A percentile compares a stretch with the other conserved stretches of the same genome.
Conservation (phyloP, 2,888 invertebrate species). For the Platypus cylindrus region DNA sequence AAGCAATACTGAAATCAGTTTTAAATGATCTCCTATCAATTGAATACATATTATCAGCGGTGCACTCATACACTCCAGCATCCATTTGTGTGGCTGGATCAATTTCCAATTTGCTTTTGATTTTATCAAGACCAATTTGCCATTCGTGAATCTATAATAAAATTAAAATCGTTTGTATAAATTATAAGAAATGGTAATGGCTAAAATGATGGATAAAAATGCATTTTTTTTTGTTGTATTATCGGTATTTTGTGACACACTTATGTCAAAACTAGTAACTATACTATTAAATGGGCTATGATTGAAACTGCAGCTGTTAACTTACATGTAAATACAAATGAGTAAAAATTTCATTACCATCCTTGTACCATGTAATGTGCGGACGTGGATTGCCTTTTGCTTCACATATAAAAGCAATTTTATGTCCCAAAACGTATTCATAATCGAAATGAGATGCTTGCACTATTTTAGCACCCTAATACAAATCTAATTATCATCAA, state of each 20-base stretch:
- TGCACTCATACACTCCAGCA: constrained; percentile 88
- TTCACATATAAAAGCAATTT: constrained; percentile 84
- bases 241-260: too few relatives aligned
- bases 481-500: background rate
- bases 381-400: constrained; percentile 84
- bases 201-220: background rate
- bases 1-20: constrained; percentile 84
- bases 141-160: constrained; percentile 71
- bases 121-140: constrained; percentile 66
- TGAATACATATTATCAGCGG: constrained; percentile 88
- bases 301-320: background rate
- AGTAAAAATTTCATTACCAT: constrained; percentile 83
- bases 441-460: constrained; percentile 85
- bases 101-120: constrained; percentile 87
- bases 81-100: constrained; percentile 94
- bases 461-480: constrained; percentile 77
- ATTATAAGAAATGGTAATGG: too few relatives aligned
- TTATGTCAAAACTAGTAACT: too few relatives aligned
- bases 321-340: constrained; percentile 79
- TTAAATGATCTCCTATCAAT: constrained; percentile 84
- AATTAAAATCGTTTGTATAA: too few relatives aligned
- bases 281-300: background rate
- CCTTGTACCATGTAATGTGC: constrained; percentile 92
- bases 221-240: background rate
- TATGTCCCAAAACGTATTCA: constrained; percentile 88